Evolutionary conservation across 1,140 invertebrate genomes (phyloP).

Genomic region (Nylanderia fulva): DNA sequence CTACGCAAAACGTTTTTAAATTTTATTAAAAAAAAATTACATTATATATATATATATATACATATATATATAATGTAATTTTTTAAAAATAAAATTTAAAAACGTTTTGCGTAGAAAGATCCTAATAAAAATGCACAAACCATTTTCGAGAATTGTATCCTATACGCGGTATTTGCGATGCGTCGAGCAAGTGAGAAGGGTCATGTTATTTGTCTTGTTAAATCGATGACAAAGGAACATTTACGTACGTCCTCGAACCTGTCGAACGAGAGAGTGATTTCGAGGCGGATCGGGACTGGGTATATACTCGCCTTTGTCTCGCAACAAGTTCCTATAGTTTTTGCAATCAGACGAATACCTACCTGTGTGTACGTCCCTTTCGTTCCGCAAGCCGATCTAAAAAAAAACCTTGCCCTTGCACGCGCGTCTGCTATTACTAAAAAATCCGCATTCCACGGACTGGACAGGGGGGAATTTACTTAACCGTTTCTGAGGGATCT

Average conservation of each 20-base stretch:
- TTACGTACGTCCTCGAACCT: slow-evolving; percentile 75
- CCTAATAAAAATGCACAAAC: background rate
- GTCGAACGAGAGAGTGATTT: slow-evolving; percentile 66
- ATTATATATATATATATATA: no score
- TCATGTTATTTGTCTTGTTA: slow-evolving; percentile 61
- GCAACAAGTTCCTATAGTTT: slow-evolving; percentile 24
- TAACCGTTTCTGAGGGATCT: slow-evolving; percentile 66
- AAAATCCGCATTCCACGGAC: slow-evolving; percentile 71
- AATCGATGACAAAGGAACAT: slow-evolving; percentile 62
- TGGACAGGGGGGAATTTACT: slow-evolving; percentile 74
- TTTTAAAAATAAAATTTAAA: background rate
- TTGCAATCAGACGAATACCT: slow-evolving; percentile 37
- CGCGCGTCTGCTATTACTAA: slow-evolving; percentile 76
- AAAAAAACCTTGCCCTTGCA: slow-evolving; percentile 83
- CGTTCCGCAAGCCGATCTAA: slow-evolving; percentile 55
- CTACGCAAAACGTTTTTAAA: background rate
- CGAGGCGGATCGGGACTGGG: slow-evolving; percentile 32
- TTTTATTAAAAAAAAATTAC: no score
- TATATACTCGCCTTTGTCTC: slow-evolving; percentile 74
- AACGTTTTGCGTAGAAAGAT: background rate
- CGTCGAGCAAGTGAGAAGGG: background rate
- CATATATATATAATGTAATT: no score
- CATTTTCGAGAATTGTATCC: slow-evolving; percentile 1
- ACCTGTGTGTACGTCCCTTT: background rate
- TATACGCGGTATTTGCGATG: slow-evolving; percentile 2